Conservation (phyloP, 2,113 vertebrate species). For the Cheilinus undulatus region DNA sequence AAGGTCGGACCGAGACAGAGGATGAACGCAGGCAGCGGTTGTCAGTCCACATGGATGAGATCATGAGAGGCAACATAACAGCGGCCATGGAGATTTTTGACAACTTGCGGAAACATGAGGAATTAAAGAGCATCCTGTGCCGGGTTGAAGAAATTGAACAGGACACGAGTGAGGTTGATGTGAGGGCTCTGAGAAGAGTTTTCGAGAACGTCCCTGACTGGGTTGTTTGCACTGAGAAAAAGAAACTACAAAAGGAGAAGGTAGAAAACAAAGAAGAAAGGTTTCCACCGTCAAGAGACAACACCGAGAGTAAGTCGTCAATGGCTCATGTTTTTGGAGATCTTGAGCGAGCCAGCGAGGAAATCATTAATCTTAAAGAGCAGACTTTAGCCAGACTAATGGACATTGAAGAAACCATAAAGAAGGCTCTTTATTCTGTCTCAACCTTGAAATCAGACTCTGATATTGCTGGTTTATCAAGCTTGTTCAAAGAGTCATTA, state of each 20-base stretch:
- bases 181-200: slow-evolving; percentile 84
- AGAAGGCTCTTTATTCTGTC: slow-evolving; percentile 92
- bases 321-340: slow-evolving; percentile 91
- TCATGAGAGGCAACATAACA: slow-evolving; percentile 88
- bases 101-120: slow-evolving; percentile 87
- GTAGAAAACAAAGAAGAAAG: slow-evolving; percentile 60
- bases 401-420: slow-evolving; percentile 92
- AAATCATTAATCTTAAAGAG: slow-evolving; percentile 91
- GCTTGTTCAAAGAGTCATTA: slow-evolving; percentile 89
- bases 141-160: slow-evolving; percentile 89
- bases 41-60: slow-evolving; percentile 92
- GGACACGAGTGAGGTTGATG: slow-evolving; percentile 86
- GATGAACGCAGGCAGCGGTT: slow-evolving; percentile 87
- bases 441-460: slow-evolving; percentile 92
- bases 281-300: slow-evolving; percentile 54
- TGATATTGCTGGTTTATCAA: slow-evolving; percentile 86
- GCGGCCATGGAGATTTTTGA: slow-evolving; percentile 88
- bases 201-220: slow-evolving; percentile 90
- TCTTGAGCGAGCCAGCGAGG: slow-evolving; percentile 90
- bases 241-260: slow-evolving; percentile 40
- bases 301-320: slow-evolving; percentile 76
- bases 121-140: slow-evolving; percentile 88
- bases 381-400: slow-evolving; percentile 92
- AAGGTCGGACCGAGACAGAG: slow-evolving; percentile 85
- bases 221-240: slow-evolving; percentile 71